Evolutionary conservation across 1,140 invertebrate genomes (phyloP).

Genomic region (Halictus rubicundus): DNA sequence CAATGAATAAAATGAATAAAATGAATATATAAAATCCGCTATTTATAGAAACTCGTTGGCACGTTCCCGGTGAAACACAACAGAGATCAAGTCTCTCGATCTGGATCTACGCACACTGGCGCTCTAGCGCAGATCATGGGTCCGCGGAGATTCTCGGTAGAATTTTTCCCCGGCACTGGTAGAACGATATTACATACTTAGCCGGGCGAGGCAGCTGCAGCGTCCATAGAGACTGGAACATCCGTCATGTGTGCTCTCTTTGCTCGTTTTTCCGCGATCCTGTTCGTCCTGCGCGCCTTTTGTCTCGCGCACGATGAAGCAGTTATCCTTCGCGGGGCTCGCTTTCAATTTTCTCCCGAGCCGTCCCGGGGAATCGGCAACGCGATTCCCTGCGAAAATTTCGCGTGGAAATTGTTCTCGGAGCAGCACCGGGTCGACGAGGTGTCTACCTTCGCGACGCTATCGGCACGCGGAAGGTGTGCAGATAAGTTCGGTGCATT

Average conservation of each 20-base stretch:
- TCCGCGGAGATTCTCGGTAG: background rate
- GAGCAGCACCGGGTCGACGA: too few species aligned
- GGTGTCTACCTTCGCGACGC: background rate
- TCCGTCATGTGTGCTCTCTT: background rate
- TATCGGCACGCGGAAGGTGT: background rate
- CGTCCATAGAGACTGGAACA: slow-evolving; percentile 4
- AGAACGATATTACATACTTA: slow-evolving; percentile 19
- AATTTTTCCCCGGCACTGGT: background rate
- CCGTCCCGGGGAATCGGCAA: background rate
- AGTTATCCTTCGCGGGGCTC: background rate
- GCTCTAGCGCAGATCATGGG: background rate
- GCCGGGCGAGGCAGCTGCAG: background rate
- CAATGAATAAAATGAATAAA: too few species aligned
- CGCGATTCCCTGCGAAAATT: background rate
- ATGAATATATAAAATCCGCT: too few species aligned
- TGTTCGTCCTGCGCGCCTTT: background rate
- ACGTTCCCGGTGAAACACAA: too few species aligned
- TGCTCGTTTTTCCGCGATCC: too few species aligned
- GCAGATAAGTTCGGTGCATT: too few species aligned
- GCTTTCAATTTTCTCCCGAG: background rate
- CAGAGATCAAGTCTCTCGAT: too few species aligned
- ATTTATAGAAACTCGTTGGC: too few species aligned
- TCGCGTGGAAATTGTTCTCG: background rate
- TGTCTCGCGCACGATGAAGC: background rate
- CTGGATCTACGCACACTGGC: too few species aligned